Percentiles rank a stretch among this genome's conserved stretches.
Conservation (phyloP, 2,797 vertebrate genomes). For the Apogon hyalosoma region DNA sequence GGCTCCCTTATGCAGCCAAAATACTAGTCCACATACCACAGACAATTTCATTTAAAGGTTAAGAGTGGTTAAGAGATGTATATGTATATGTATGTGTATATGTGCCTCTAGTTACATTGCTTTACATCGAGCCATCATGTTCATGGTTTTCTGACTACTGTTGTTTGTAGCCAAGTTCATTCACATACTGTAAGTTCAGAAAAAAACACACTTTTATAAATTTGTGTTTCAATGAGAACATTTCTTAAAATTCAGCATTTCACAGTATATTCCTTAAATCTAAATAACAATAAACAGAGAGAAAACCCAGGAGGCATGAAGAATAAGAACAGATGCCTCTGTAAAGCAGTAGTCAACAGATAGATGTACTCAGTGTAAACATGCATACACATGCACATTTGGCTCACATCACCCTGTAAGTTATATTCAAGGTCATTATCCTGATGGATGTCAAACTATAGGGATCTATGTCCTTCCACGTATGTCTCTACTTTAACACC, state of each 20-base stretch:
- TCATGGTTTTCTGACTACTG: too few species aligned
- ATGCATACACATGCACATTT: conserved; percentile 1
- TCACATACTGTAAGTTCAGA: too few species aligned
- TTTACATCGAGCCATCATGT: too few species aligned
- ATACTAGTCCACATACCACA: too few species aligned
- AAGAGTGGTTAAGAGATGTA: too few species aligned
- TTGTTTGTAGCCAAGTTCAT: too few species aligned
- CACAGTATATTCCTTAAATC: conserved; percentile 5
- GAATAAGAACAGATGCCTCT: conserved; percentile 12
- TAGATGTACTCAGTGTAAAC: not conserved
- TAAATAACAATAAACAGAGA: not conserved
- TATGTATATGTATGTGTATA: too few species aligned
- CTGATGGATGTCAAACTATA: conserved; percentile 39
- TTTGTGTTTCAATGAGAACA: too few species aligned
- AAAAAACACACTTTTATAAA: too few species aligned
- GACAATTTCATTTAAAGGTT: too few species aligned
- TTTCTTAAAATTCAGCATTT: not conserved
- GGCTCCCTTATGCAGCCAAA: too few species aligned
- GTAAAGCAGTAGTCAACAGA: conserved; percentile 31
- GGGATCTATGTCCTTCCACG: not conserved
- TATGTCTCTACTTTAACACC: conserved; percentile 27
- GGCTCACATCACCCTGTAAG: conserved; percentile 30
- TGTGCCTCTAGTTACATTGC: too few species aligned
- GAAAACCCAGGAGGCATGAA: not conserved
- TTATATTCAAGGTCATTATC: conserved; percentile 49